Percentiles rank a stretch among this genome's conserved stretches.
These are phyloP conservation scores for Clunio marinus DNA, from an alignment of 2,888 invertebrate species.

Conservation along the genomic window DNA sequence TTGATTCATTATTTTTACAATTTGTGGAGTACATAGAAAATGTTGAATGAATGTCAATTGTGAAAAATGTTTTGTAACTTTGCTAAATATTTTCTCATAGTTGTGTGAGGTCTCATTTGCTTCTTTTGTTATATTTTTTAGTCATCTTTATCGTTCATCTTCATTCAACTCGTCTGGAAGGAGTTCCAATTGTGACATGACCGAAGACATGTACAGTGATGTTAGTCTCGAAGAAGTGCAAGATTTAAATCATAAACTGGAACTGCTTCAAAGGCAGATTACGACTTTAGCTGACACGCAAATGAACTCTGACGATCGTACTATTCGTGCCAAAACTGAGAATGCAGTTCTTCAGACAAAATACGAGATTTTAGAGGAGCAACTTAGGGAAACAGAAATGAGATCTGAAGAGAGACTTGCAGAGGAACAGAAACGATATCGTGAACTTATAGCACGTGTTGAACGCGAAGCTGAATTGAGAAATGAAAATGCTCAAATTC, in stretches of 20 bases:
- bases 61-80: no score
- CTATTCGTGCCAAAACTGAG: constrained; percentile 85
- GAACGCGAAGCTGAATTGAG: constrained; percentile 79
- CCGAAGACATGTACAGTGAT: constrained; percentile 93
- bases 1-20: no score
- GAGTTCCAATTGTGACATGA: constrained; percentile 86
- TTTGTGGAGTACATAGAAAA: no score
- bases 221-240: constrained; percentile 89
- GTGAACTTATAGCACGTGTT: constrained; percentile 74
- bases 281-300: constrained; percentile 84
- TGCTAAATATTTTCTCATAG: no score
- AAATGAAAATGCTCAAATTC: constrained; percentile 69
- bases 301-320: constrained; percentile 79
- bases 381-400: constrained; percentile 67
- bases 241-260: constrained; percentile 91
- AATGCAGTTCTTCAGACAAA: constrained; percentile 87
- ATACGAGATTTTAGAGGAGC: constrained; percentile 83
- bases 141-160: constrained; percentile 87
- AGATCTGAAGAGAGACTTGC: constrained; percentile 68
- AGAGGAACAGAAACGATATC: constrained; percentile 80
- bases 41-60: no score
- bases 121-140: no score
- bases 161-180: constrained; percentile 90
- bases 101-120: no score
- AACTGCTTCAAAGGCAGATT: constrained; percentile 88